Evolutionary conservation across 2,888 invertebrate genomes (phyloP).

Genomic region (Malacosoma neustria): DNA sequence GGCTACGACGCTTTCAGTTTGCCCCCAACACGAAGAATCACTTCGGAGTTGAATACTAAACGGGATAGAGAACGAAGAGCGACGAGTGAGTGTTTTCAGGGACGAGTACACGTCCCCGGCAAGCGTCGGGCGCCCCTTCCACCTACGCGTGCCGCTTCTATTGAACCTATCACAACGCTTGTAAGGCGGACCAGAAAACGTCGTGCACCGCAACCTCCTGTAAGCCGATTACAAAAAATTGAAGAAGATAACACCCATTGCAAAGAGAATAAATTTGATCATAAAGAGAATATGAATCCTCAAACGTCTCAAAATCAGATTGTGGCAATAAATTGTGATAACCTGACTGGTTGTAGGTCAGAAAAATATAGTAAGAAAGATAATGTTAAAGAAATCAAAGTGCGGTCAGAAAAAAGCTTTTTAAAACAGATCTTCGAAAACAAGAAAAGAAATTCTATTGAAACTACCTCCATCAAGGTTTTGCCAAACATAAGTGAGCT

Average conservation of each 20-base stretch:
- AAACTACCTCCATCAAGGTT: constrained; percentile 64
- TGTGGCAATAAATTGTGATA: constrained; percentile 7
- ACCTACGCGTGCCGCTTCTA: constrained; percentile 50
- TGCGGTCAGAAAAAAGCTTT: constrained; percentile 68
- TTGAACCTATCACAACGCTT: constrained; percentile 40
- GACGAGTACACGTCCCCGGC: constrained; percentile 82
- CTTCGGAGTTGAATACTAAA: constrained; percentile 19
- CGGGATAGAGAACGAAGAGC: constrained; percentile 65
- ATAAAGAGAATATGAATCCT: constrained; percentile 27
- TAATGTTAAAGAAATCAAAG: constrained; percentile 35
- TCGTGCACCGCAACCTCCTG: constrained; percentile 73
- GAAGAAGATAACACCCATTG: constrained; percentile 21
- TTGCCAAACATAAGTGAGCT: constrained; percentile 86
- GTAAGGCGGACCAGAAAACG: constrained; percentile 47
- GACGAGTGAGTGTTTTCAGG: constrained; percentile 77
- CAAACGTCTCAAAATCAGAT: constrained; percentile 11
- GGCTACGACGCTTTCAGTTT: constrained; percentile 57
- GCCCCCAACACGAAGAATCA: constrained; percentile 30
- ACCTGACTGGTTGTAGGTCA: constrained; percentile 25
- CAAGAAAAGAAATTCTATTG: constrained; percentile 51
- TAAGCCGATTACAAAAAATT: constrained; percentile 17
- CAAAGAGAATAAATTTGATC: constrained; percentile 7
- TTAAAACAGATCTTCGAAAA: constrained; percentile 66
- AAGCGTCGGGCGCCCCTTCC: constrained; percentile 84
- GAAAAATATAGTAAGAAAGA: constrained; percentile 43